These are phyloP conservation scores for Gibbula magus DNA, from an alignment of 2,888 invertebrate genomes.

Conservation along the genomic window DNA sequence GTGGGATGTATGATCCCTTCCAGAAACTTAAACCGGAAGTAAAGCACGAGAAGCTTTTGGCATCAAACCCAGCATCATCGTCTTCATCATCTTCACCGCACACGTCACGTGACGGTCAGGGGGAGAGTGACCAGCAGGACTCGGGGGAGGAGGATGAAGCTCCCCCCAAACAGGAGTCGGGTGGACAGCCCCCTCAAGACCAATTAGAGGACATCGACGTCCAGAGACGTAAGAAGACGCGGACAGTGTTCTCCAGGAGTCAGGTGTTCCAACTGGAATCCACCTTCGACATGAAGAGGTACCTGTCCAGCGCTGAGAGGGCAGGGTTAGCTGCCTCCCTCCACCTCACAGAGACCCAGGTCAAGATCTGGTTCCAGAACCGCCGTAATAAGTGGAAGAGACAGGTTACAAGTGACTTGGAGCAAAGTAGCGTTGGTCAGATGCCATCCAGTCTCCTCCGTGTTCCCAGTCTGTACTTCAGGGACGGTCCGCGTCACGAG, in stretches of 20 bases:
- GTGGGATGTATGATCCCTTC: too few relatives aligned
- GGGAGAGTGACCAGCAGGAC: too few relatives aligned
- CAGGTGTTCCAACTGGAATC: conserved; percentile 75
- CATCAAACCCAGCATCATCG: too few relatives aligned
- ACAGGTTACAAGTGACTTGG: conserved; percentile 49
- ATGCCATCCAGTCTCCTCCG: background rate
- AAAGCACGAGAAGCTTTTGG: too few relatives aligned
- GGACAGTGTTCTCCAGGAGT: conserved; percentile 75
- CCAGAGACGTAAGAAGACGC: conserved; percentile 74
- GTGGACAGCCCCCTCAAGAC: too few relatives aligned
- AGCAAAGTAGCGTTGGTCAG: conserved; percentile 30
- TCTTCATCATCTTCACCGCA: too few relatives aligned
- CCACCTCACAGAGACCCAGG: conserved; percentile 74
- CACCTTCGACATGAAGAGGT: conserved; percentile 75
- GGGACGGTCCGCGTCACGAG: background rate
- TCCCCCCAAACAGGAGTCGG: too few relatives aligned
- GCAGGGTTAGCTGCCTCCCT: conserved; percentile 73
- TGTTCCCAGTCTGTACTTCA: background rate
- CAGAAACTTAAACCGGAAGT: too few relatives aligned
- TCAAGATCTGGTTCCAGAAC: conserved; percentile 53
- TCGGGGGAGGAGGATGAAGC: too few relatives aligned
- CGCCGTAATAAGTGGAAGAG: conserved; percentile 52
- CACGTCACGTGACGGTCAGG: too few relatives aligned
- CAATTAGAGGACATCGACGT: conserved; percentile 50
- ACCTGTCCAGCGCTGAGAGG: conserved; percentile 74